Percentiles rank a stretch among this genome's conserved stretches.
Conservation (phyloP, 2,888 invertebrate genomes). For the Agrochola litura region DNA sequence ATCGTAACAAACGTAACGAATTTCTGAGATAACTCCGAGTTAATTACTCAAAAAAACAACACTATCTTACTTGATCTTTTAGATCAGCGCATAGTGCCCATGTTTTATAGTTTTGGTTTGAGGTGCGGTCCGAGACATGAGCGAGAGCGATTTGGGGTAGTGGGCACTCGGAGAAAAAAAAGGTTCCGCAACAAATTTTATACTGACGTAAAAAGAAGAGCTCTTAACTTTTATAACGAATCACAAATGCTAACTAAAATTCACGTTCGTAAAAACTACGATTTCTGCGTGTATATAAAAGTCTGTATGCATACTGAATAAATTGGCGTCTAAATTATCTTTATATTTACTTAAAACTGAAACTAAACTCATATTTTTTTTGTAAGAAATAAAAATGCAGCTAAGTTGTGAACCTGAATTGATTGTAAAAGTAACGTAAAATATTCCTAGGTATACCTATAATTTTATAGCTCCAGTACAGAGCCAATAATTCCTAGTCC, state of each 20-base stretch:
- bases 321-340: not conserved
- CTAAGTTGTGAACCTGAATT: constrained; percentile 20
- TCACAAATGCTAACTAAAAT: not conserved
- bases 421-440: constrained; percentile 7
- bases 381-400: not conserved
- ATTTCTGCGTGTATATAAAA: not conserved
- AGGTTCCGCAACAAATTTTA: not conserved
- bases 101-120: constrained; percentile 71
- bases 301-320: not conserved
- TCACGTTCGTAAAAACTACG: not conserved
- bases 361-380: not conserved
- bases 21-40: constrained; percentile 66
- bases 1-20: constrained; percentile 52
- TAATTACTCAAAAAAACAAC: constrained; percentile 80
- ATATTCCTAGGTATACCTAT: not conserved
- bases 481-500: constrained; percentile 6
- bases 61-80: constrained; percentile 68
- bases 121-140: constrained; percentile 51
- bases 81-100: constrained; percentile 73
- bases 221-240: not conserved
- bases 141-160: constrained; percentile 63
- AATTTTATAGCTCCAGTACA: constrained; percentile 32
- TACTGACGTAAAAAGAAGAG: not conserved
- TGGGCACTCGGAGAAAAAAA: not conserved
- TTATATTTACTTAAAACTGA: not conserved